Evolutionary conservation across 2,888 invertebrate species (phyloP).

Genomic region (Conops quadrifasciatus): DNA sequence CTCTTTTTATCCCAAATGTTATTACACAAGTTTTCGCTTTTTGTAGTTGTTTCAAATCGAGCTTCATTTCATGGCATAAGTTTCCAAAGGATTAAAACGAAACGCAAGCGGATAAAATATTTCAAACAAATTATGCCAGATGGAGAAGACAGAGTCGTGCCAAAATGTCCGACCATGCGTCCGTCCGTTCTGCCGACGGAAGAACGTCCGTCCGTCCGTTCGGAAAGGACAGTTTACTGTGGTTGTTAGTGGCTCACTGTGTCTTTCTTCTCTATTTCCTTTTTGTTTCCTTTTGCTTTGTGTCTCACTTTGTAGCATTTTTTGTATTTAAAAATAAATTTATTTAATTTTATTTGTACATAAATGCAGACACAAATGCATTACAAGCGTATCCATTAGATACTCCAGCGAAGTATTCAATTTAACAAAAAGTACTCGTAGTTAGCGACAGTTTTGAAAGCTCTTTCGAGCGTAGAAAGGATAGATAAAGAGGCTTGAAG

Average conservation of each 20-base stretch:
- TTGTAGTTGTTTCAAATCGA: neutral
- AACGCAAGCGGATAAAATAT: slow-evolving; percentile 38
- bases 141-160: slow-evolving; percentile 12
- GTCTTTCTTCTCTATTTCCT: neutral
- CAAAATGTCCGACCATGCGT: neutral
- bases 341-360: slow-evolving; percentile 14
- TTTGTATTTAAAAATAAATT: neutral
- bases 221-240: no score
- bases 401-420: slow-evolving; percentile 35
- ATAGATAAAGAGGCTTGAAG: neutral
- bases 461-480: neutral
- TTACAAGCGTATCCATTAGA: slow-evolving; percentile 42
- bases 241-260: no score
- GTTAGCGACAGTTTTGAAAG: neutral
- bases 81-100: slow-evolving; percentile 30
- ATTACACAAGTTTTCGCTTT: no score
- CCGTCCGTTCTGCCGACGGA: neutral
- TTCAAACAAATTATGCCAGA: slow-evolving; percentile 40
- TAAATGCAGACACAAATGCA: slow-evolving; percentile 40
- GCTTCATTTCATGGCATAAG: slow-evolving; percentile 24
- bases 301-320: neutral
- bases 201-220: neutral
- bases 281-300: neutral
- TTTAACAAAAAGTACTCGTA: slow-evolving; percentile 27
- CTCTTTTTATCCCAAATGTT: neutral